phyloP scores from a whole-genome alignment of 1,140 invertebrate genomes.

The Amyelois transitella region DNA sequence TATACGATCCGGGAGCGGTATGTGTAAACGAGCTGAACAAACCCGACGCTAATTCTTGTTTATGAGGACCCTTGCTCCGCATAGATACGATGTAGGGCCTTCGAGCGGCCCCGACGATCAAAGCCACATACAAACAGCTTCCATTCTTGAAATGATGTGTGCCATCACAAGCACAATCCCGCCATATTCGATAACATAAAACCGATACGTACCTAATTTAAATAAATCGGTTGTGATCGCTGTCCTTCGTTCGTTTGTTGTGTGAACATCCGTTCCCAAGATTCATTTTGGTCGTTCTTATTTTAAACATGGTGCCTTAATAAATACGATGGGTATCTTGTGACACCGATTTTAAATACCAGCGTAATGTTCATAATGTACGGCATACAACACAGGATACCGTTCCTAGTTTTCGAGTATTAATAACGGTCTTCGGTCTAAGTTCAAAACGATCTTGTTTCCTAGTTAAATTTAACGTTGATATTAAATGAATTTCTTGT shows the following conservation, averaged over 20 bases:
- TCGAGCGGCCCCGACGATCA: slow-evolving; percentile 47
- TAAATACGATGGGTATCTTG: slow-evolving; percentile 47
- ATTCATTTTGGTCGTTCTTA: slow-evolving; percentile 34
- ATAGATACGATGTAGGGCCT: slow-evolving; percentile 47
- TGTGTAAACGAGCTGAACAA: slow-evolving; percentile 66
- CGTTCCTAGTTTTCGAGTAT: slow-evolving; percentile 49
- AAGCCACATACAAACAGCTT: slow-evolving; percentile 28
- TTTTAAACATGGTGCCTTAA: slow-evolving; percentile 33
- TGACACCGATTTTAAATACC: slow-evolving; percentile 46
- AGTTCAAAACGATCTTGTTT: slow-evolving; percentile 56
- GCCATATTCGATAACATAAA: slow-evolving; percentile 20
- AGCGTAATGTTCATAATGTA: slow-evolving; percentile 59
- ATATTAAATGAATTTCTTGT: neutral
- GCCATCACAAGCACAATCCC: slow-evolving; percentile 25
- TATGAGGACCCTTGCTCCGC: slow-evolving; percentile 47
- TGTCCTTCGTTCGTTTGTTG: slow-evolving; percentile 20
- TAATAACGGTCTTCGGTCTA: slow-evolving; percentile 45
- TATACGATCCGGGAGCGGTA: slow-evolving; percentile 59
- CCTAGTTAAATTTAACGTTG: slow-evolving; percentile 38
- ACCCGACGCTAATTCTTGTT: slow-evolving; percentile 69
- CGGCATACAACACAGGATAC: slow-evolving; percentile 41
- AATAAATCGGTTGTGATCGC: slow-evolving; percentile 31
- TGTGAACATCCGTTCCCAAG: slow-evolving; percentile 1
- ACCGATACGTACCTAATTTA: slow-evolving; percentile 20
- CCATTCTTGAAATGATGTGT: slow-evolving; percentile 25